Conservation (phyloP, 2,797 vertebrate species). For the Heliangelus exortis region DNA sequence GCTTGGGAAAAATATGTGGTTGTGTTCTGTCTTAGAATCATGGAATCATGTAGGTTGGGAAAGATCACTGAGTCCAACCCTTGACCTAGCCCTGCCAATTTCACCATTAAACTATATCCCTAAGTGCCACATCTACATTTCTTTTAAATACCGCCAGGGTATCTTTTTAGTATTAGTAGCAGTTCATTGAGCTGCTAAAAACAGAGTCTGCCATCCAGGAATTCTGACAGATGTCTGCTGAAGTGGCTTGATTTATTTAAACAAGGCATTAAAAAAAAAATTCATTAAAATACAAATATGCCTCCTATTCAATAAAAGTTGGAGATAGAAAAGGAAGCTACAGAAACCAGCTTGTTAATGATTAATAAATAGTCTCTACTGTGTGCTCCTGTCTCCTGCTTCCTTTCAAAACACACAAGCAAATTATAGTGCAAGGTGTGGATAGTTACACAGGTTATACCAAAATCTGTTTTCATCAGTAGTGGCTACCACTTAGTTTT, state of each 20-base stretch:
- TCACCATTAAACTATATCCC: no score
- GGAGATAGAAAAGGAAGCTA: neutral
- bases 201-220: neutral
- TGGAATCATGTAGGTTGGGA: neutral
- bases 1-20: neutral
- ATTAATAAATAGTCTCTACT: neutral
- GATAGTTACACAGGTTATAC: neutral
- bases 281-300: neutral
- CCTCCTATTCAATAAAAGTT: neutral
- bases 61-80: neutral
- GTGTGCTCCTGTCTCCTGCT: neutral
- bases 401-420: neutral
- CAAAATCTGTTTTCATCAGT: neutral
- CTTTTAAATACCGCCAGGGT: neutral
- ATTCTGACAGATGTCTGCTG: neutral
- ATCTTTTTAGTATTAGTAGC: neutral
- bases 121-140: neutral
- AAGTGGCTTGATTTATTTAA: constrained; percentile 4
- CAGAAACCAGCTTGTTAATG: neutral
- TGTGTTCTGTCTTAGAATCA: neutral
- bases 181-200: neutral
- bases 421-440: neutral
- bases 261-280: neutral
- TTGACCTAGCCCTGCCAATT: no score
- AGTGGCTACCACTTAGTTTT: neutral